A percentile compares a stretch with the other conserved stretches of the same genome.
phyloP scores from a whole-genome alignment of 2,797 vertebrate genomes.

The Acanthurus lineatus region DNA sequence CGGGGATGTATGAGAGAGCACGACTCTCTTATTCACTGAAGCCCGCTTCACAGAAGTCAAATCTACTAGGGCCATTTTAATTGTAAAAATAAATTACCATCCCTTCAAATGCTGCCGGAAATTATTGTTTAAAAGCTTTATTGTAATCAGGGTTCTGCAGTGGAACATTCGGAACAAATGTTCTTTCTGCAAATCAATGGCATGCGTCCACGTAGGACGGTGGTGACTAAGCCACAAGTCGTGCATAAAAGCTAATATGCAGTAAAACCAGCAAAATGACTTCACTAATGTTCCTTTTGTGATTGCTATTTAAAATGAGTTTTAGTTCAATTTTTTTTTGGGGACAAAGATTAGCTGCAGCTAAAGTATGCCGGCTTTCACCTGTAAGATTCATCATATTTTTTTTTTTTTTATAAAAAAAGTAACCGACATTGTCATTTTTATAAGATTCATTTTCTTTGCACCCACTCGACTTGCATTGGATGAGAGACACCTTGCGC shows the following conservation, averaged over 20 bases:
- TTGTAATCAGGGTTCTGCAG: slow-evolving; percentile 31
- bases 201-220: slow-evolving; percentile 10
- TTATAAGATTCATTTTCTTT: background rate
- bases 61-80: background rate
- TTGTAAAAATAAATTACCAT: slow-evolving; percentile 5
- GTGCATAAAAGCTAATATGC: slow-evolving; percentile 47
- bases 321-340: slow-evolving; percentile 19
- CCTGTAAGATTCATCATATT: background rate
- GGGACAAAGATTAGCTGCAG: slow-evolving; percentile 13
- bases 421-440: background rate
- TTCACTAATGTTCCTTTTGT: slow-evolving; percentile 30
- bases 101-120: slow-evolving; percentile 2
- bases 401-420: slow-evolving; percentile 11
- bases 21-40: background rate
- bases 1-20: background rate
- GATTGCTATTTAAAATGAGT: slow-evolving; percentile 31
- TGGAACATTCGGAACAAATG: slow-evolving; percentile 26
- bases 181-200: slow-evolving; percentile 21
- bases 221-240: slow-evolving; percentile 27
- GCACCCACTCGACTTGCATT: background rate
- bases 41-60: slow-evolving; percentile 1
- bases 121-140: slow-evolving; percentile 27
- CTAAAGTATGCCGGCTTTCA: slow-evolving; percentile 1
- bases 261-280: slow-evolving; percentile 24
- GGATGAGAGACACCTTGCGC: background rate